Evolutionary conservation across 2,797 vertebrate species (phyloP), one percentile per base, ranked within the genome.

Genomic region (Brachyrhaphis roseni): DNA sequence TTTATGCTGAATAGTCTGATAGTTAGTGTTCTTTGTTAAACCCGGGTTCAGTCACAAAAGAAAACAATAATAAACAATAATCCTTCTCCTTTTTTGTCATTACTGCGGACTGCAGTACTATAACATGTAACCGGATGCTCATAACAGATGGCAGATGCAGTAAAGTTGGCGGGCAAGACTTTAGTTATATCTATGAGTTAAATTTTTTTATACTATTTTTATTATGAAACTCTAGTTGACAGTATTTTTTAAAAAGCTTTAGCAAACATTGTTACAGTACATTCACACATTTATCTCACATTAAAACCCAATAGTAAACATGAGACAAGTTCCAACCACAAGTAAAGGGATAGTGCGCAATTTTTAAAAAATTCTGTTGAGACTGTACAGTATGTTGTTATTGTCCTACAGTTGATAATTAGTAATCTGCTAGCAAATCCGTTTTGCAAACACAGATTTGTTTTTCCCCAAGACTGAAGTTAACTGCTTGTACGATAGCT

Each of bases 1-100:
- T 88, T 39, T 51, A 88, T 88, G 39, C 28, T 59, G 45, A 85
- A 66, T 70, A 72, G 2, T 74, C 34, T 46, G 13, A 31, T 28
- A 16, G 49, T 31, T 5, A 16, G 5, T 28, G 36, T 39, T 53
- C 34, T 39, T n/a, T 53, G 49, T 1, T 49, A n/a, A 16, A 36
- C 41, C 46, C 5, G 68, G 18, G 5, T 80, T 46, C n/a, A 72
- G 7, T 1, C 46, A 62, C 18, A 81, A 41, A 7, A 68, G 51
- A 18, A 51, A 72, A 78, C 13, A 74, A 43, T 62, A 73, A 70
- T 36, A 5, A 51, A 51, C 49, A 51, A 23, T 51, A 51, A 55
- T 28, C 1, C 1, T n/a, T 57, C 28, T 57, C 23, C 3, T 51
- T 16, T 3, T 78, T 80, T 78, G 82, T 31, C 5, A 11, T 57